These are phyloP conservation scores for Channa striata DNA, from an alignment of 2,797 vertebrate species.

Conservation along the genomic window DNA sequence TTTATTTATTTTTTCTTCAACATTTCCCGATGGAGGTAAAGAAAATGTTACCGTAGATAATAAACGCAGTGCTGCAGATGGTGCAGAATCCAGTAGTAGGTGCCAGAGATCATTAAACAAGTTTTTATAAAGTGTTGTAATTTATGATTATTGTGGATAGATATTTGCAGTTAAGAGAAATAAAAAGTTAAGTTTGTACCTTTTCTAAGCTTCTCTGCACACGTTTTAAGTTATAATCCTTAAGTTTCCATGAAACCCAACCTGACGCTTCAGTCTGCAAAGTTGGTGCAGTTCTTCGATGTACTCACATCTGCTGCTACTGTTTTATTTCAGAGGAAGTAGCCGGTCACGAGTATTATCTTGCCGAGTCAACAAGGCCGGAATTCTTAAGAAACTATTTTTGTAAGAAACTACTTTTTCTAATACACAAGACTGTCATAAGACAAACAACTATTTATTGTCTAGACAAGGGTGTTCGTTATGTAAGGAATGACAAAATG, in stretches of 20 bases:
- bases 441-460: not conserved
- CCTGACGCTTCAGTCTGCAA: not conserved
- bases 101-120: conserved; percentile 22
- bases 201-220: conserved; percentile 20
- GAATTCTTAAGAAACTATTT: conserved; percentile 6
- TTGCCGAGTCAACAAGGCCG: not conserved
- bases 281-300: not conserved
- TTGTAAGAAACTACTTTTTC: conserved; percentile 4
- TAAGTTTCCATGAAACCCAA: conserved; percentile 9
- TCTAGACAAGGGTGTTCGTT: conserved; percentile 30
- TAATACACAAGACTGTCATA: not conserved
- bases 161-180: conserved; percentile 29
- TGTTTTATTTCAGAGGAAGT: not conserved
- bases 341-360: not conserved
- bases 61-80: conserved; percentile 31
- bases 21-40: conserved; percentile 58
- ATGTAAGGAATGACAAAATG: conserved; percentile 8
- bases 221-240: conserved; percentile 28
- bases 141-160: conserved; percentile 59
- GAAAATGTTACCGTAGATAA: conserved; percentile 48
- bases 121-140: conserved; percentile 34
- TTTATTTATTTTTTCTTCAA: conserved; percentile 84
- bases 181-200: conserved; percentile 30
- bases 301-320: not conserved
- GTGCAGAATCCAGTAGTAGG: conserved; percentile 39